Base-by-base conservation (phyloP, 1,140 invertebrate species). In the Dendroctonus ponderosae region DNA sequence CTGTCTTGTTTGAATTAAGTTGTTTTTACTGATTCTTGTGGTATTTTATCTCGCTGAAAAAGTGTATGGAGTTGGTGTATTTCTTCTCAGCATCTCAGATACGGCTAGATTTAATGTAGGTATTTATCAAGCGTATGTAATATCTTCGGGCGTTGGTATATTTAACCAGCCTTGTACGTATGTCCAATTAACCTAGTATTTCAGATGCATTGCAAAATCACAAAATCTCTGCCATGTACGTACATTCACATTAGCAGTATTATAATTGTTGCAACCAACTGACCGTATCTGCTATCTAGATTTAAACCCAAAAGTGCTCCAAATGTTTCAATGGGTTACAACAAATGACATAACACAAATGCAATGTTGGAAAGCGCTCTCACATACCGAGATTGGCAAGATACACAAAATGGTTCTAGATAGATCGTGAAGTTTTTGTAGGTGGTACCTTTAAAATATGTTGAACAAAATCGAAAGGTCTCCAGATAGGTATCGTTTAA, bases 121-220 rank as follows among this genome's bases (percentile, higher is more conserved):
- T 52, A 52, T 52, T 52, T 52, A 26, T 52, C 50, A 9, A 26
- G 50, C 12, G n/a, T 15, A 26, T 9, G n/a, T 42, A 60, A 48
- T 60, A 60, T 60, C 14, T 60, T 11, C 53, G 39, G 53, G 53
- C 53, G 26, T 56, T 48, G 42, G 42, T 42, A 60, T 49, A 60
- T 60, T 48, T 48, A 60, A 49, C n/a, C 14, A 62, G 48, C 60
- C 60, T 62, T 62, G 48, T 50, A 52, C 48, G 46, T 59, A 59
- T 38, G 50, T 12, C 50, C 60, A 62, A 62, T 62, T 62, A 62
- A 62, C 60, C 60, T 62, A 62, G 60, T 62, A 62, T 62, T 62
- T 52, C 40, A 62, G 60, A 50, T 41, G 15, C 7, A 51, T 62
- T 41, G 46, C 60, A 51, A 51, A 62, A 51, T 41, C 12, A 14